phyloP scores from a whole-genome alignment of 1,140 invertebrate genomes.

The Zaprionus africanus region DNA sequence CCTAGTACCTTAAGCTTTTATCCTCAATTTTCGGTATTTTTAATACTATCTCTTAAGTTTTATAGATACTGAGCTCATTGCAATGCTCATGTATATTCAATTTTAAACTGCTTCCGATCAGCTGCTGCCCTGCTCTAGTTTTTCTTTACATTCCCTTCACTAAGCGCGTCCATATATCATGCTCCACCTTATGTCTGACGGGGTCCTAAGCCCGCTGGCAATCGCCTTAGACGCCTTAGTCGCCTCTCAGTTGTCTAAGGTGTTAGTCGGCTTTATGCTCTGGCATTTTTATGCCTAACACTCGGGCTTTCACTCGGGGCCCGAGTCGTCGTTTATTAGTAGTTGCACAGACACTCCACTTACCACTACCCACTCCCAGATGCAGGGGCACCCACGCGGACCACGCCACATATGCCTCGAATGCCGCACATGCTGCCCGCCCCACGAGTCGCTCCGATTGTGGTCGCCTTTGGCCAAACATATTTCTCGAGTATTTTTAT shows the following conservation, averaged over 20 bases:
- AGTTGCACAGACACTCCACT: slow-evolving; percentile 21
- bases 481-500: slow-evolving; percentile 73
- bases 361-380: slow-evolving; percentile 41
- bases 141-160: slow-evolving; percentile 5
- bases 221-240: slow-evolving; percentile 36
- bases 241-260: slow-evolving; percentile 45
- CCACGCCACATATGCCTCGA: slow-evolving; percentile 11
- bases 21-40: no score
- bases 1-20: no score
- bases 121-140: background rate
- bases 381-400: slow-evolving; percentile 20
- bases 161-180: slow-evolving; percentile 7
- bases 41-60: no score
- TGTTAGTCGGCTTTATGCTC: slow-evolving; percentile 67
- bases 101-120: background rate
- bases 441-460: slow-evolving; percentile 40
- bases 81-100: background rate
- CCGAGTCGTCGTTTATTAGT: slow-evolving; percentile 64
- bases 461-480: slow-evolving; percentile 29
- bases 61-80: background rate
- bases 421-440: slow-evolving; percentile 23
- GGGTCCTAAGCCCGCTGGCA: slow-evolving; percentile 31
- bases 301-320: slow-evolving; percentile 25
- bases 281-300: slow-evolving; percentile 72
- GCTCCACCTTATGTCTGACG: slow-evolving; percentile 14